A percentile compares a stretch with the other conserved stretches of the same genome.
Conservation (phyloP, 2,113 vertebrate species). For the Elephantulus edwardii region DNA sequence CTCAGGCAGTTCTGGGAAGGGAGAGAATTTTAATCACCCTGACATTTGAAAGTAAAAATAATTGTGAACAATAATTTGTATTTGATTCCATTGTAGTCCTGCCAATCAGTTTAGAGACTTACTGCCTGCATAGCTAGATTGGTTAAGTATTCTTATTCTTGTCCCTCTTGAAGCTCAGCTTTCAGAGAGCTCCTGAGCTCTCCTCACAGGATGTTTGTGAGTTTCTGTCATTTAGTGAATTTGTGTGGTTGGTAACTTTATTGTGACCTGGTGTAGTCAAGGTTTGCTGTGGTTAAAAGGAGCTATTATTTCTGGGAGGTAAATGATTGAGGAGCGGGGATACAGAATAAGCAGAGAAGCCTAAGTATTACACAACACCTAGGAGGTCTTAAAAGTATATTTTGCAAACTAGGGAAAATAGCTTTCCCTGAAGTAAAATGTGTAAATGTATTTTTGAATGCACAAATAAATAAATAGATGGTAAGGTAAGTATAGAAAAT, state of each 20-base stretch:
- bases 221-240: not conserved
- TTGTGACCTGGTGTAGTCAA: not conserved
- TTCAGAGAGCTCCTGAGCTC: not conserved
- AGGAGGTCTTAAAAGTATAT: conserved; percentile 1
- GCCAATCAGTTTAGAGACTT: conserved; percentile 35
- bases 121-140: conserved; percentile 44
- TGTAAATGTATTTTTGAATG: conserved; percentile 19
- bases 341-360: not conserved
- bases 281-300: conserved; percentile 35
- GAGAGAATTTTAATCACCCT: conserved; percentile 68
- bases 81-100: conserved; percentile 45
- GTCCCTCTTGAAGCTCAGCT: not conserved
- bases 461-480: not conserved
- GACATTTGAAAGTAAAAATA: conserved; percentile 57
- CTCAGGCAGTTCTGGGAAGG: not conserved
- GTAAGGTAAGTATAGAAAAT: conserved; percentile 70
- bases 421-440: not conserved
- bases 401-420: conserved; percentile 20
- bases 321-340: not conserved
- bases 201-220: not conserved
- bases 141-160: conserved; percentile 38
- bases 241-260: conserved; percentile 30
- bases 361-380: not conserved
- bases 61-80: conserved; percentile 34
- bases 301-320: conserved; percentile 28